Conservation (phyloP, 2,888 invertebrate species). For the Sinohyriopsis cumingii region DNA sequence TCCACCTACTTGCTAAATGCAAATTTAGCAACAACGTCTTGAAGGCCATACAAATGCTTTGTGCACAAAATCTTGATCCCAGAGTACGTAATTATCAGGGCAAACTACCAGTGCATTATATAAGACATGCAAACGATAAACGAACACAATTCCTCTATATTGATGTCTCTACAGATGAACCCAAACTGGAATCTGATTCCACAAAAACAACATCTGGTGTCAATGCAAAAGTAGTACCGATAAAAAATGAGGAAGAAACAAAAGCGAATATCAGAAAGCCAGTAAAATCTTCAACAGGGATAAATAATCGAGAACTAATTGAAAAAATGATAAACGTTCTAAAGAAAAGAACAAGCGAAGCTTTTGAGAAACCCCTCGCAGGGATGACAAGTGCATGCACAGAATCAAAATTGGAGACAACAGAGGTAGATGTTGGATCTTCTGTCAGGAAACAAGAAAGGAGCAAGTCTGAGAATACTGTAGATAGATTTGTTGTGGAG, state of each 20-base stretch:
- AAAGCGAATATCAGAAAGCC: neutral
- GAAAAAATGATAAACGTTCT: constrained; percentile 21
- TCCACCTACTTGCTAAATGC: constrained; percentile 42
- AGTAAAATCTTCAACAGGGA: constrained; percentile 2
- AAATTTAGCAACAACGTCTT: constrained; percentile 36
- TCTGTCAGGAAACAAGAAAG: constrained; percentile 8
- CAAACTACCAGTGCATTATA: constrained; percentile 40
- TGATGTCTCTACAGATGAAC: neutral
- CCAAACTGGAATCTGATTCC: too few species aligned
- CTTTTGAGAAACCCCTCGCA: too few species aligned
- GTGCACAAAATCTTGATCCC: constrained; percentile 32
- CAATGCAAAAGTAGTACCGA: neutral
- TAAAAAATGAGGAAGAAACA: neutral
- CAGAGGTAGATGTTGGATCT: too few species aligned
- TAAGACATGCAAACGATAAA: constrained; percentile 36
- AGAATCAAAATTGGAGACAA: too few species aligned
- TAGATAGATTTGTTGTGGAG: neutral
- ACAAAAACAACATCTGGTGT: too few species aligned
- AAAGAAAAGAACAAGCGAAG: neutral
- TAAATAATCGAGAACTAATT: constrained; percentile 14
- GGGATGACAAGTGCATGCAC: too few species aligned
- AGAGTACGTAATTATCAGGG: constrained; percentile 34
- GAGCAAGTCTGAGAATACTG: neutral
- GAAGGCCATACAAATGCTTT: constrained; percentile 39
- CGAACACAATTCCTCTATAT: constrained; percentile 24